Evolutionary conservation across 37 sponge, comb jelly and placozoan species (phyloP).

Genomic region (Cladorhizidae sp.): DNA sequence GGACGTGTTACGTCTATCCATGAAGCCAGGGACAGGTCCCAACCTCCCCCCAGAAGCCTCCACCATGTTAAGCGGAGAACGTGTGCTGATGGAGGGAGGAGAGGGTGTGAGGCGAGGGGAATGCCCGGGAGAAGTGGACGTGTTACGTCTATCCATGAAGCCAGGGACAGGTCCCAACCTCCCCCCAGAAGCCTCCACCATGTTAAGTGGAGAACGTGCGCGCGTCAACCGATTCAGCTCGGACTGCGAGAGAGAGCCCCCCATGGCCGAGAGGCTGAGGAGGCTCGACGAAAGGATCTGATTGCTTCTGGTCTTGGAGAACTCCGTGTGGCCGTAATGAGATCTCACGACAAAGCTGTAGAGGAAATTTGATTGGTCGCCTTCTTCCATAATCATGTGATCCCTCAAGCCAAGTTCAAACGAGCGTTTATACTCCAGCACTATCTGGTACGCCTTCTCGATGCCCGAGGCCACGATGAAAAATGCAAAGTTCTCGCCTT

Average conservation of each 20-base stretch:
- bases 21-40: too few relatives aligned
- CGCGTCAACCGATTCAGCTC: conserved; percentile 1
- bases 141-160: neutral
- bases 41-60: neutral
- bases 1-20: too few relatives aligned
- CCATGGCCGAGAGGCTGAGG: conserved; percentile 7
- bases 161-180: conserved; percentile 1
- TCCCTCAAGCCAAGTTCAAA: conserved; percentile 25
- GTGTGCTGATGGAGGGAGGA: neutral
- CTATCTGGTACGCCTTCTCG: conserved; percentile 29
- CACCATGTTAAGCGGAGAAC: neutral
- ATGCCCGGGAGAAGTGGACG: neutral
- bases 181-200: neutral
- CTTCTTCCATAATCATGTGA: conserved; percentile 50
- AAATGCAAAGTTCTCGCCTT: conserved; percentile 33
- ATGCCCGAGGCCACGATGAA: conserved; percentile 47
- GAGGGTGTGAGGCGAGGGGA: too few relatives aligned
- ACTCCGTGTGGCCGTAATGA: conserved; percentile 55
- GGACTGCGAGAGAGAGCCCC: neutral
- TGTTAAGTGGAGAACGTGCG: neutral
- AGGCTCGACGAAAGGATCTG: conserved; percentile 24
- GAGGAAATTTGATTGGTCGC: neutral
- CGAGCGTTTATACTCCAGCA: conserved; percentile 26
- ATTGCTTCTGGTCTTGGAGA: conserved; percentile 1
- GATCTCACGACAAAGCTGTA: conserved; percentile 32